Evolutionary conservation across 2,888 invertebrate species (phyloP), one percentile per base, ranked within the genome.

Genomic region (Argyra leucocephala): DNA sequence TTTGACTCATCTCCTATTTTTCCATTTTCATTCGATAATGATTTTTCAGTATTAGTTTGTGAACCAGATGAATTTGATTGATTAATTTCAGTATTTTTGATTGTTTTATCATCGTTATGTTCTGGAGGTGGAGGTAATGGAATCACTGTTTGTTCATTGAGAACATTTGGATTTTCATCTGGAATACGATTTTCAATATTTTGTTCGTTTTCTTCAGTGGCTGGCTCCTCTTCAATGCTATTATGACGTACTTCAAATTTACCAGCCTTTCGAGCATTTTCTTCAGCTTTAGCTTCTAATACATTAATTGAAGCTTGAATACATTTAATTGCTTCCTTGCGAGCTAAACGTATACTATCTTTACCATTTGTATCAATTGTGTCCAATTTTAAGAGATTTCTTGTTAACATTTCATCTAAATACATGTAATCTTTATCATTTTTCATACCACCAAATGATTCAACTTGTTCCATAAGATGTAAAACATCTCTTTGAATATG

Each of bases 391-490:
- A 96, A 86, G 70, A 97, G 85, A 78, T 93, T 91, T 69, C 96
- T 85, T 1, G 96, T 96, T 59, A 97, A 82, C 96, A 97, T 96
- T 81, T 97, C 97, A 76, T 97, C 97, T 67, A 97, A 81, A 77
- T 86, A 94, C 68, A 90, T 82, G 76, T 93, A 97, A 69, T 88
- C 85, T 72, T 86, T 87, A 74, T 88, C 86, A 18, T 84, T 81
- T 70, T 83, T 82, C 68, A 82, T 81, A 6, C 92, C 93, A 62
- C 76, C 81, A 76, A 89, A 93, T 69, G 84, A 83, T 72, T 90
- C 88, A 0, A 92, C 90, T 72, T 89, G 84, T 23, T 84, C 83
- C 83, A 90, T 89, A 60, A 93, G 83, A 67, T 88, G 87, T 48
- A 89, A 84, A 2, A 93, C 90, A 73, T 92, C 91, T 60, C 88